phyloP scores from a whole-genome alignment of 2,797 vertebrate genomes.

The Ptychobarbus kaznakovi region DNA sequence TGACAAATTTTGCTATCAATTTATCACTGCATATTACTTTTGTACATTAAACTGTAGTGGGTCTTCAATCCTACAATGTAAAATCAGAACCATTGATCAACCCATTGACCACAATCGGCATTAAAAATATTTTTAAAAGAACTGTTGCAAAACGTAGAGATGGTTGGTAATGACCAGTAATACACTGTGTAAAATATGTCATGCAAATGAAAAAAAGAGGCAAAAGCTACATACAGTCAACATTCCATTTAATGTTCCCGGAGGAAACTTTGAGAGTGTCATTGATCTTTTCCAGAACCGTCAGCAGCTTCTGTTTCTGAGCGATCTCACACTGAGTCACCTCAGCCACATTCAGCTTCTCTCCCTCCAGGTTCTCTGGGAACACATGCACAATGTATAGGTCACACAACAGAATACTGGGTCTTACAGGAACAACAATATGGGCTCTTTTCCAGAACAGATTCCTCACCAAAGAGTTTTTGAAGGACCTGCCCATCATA shows the following conservation, averaged over 20 bases:
- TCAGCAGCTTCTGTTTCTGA: constrained; percentile 90
- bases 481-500: constrained; percentile 90
- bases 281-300: constrained; percentile 89
- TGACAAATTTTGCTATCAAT: not conserved
- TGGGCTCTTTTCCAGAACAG: not conserved
- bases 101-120: not conserved
- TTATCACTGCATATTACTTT: not conserved
- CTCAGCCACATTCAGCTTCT: constrained; percentile 89
- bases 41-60: not conserved
- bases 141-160: not conserved
- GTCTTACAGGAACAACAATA: not conserved
- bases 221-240: constrained; percentile 82
- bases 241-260: constrained; percentile 88
- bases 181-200: not conserved
- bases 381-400: constrained; percentile 26
- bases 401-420: not conserved
- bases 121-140: not conserved
- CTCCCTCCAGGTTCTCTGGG: constrained; percentile 86
- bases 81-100: not conserved
- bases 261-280: constrained; percentile 86
- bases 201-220: constrained; percentile 1
- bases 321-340: constrained; percentile 91
- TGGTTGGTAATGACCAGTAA: no score
- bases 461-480: constrained; percentile 86
- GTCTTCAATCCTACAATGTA: not conserved